Percentiles rank a stretch among this genome's conserved stretches.
Evolutionary conservation across 2,113 vertebrate genomes (phyloP).

Genomic region (Galeopterus variegatus): DNA sequence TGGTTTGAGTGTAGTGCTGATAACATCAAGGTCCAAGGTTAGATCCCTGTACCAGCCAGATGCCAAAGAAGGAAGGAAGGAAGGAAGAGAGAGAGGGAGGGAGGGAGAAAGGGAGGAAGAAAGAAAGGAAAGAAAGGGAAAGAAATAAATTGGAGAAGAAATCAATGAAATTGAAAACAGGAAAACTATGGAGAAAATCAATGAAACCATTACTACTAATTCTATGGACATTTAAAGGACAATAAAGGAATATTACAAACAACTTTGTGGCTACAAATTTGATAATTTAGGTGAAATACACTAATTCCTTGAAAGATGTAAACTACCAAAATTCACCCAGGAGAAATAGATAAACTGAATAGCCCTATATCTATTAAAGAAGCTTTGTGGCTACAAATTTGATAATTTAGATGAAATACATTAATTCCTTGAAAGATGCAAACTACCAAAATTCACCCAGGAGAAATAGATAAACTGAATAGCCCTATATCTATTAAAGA

Average conservation of each 20-base stretch:
- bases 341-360: neutral
- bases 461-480: neutral
- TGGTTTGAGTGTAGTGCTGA: too few relatives aligned
- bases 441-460: neutral
- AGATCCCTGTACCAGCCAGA: too few relatives aligned
- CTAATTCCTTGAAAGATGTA: neutral
- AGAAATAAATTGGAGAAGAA: neutral
- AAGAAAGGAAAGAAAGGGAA: too few relatives aligned
- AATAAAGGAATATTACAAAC: neutral
- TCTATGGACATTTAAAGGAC: neutral
- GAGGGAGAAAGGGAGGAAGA: too few relatives aligned
- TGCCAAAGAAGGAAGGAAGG: too few relatives aligned
- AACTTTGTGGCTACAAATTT: neutral
- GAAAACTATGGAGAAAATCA: neutral
- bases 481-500: neutral
- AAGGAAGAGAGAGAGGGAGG: too few relatives aligned
- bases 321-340: neutral
- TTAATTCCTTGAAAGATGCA: neutral
- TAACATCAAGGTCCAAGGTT: too few relatives aligned
- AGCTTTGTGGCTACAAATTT: neutral
- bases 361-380: neutral
- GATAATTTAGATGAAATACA: neutral
- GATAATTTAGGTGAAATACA: neutral
- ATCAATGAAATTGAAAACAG: slow-evolving; percentile 5
- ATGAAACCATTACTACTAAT: slow-evolving; percentile 16